Conservation (phyloP, 1,140 invertebrate species). For the Hyles vespertilio region DNA sequence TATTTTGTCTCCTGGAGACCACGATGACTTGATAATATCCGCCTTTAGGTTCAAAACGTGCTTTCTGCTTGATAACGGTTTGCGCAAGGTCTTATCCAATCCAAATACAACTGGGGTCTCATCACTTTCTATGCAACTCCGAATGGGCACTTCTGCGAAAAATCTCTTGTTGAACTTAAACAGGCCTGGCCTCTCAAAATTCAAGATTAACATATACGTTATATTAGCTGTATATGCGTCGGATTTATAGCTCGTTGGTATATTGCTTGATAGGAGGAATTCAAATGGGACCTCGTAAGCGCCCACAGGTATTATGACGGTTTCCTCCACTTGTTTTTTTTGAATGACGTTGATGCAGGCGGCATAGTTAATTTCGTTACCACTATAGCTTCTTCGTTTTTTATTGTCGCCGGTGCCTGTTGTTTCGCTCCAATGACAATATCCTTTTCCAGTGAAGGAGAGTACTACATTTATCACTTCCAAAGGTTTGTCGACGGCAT, state of each 20-base stretch:
- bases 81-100: slow-evolving; percentile 3
- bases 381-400: background rate
- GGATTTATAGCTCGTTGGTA: slow-evolving; percentile 10
- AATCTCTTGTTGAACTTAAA: slow-evolving; percentile 6
- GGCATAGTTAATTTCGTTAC: slow-evolving; percentile 2
- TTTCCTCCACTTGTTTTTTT: background rate
- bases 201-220: slow-evolving; percentile 2
- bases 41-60: slow-evolving; percentile 5
- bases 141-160: slow-evolving; percentile 7
- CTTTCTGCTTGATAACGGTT: slow-evolving; percentile 1
- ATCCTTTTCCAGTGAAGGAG: slow-evolving; percentile 7
- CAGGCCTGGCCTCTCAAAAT: slow-evolving; percentile 6
- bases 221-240: background rate
- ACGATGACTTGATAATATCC: slow-evolving; percentile 1
- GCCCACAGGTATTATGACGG: background rate
- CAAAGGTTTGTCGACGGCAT: slow-evolving; percentile 2
- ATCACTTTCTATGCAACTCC: background rate
- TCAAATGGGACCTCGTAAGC: slow-evolving; percentile 9
- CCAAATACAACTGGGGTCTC: slow-evolving; percentile 4
- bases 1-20: slow-evolving; percentile 11
- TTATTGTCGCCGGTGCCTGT: background rate
- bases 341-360: background rate
- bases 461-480: slow-evolving; percentile 3
- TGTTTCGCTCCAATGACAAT: background rate
- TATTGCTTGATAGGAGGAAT: slow-evolving; percentile 5